phyloP scores from a whole-genome alignment of 1,140 invertebrate genomes.

The Araneus ventricosus region DNA sequence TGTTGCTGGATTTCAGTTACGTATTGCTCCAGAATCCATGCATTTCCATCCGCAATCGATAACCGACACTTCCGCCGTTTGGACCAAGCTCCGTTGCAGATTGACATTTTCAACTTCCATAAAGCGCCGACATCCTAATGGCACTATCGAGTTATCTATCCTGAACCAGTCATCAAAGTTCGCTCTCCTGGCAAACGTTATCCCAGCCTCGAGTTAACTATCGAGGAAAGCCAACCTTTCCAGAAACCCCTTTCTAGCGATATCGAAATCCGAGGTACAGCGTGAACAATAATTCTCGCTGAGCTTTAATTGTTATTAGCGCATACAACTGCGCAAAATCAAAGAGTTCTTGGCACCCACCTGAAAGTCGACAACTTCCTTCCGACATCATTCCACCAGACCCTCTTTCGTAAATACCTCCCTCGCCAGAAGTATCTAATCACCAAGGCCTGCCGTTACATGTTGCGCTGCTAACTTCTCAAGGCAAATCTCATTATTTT shows the following conservation, averaged over 20 bases:
- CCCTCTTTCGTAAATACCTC: constrained; percentile 28
- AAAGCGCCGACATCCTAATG: background rate
- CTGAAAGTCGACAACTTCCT: background rate
- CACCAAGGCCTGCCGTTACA: constrained; percentile 33
- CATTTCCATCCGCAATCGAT: background rate
- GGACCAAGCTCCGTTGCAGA: background rate
- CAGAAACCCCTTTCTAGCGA: constrained; percentile 3
- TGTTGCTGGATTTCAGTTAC: too few species aligned
- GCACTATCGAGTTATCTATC: constrained; percentile 50
- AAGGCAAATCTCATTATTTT: constrained; percentile 66
- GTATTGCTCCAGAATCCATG: background rate
- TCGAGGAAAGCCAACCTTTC: background rate
- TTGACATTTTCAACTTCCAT: background rate
- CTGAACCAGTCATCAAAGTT: constrained; percentile 6
- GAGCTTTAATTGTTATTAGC: constrained; percentile 47
- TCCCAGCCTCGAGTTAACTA: constrained; percentile 33
- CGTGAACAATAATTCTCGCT: constrained; percentile 29
- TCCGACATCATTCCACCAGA: constrained; percentile 15
- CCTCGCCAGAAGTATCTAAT: background rate
- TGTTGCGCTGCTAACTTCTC: constrained; percentile 17
- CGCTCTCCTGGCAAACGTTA: constrained; percentile 29
- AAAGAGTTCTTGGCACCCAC: background rate
- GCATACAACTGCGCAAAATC: constrained; percentile 14
- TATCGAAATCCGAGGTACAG: background rate
- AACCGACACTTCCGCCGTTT: background rate